Evolutionary conservation across 2,888 invertebrate species (phyloP).

Genomic region (Polyploca ridens): DNA sequence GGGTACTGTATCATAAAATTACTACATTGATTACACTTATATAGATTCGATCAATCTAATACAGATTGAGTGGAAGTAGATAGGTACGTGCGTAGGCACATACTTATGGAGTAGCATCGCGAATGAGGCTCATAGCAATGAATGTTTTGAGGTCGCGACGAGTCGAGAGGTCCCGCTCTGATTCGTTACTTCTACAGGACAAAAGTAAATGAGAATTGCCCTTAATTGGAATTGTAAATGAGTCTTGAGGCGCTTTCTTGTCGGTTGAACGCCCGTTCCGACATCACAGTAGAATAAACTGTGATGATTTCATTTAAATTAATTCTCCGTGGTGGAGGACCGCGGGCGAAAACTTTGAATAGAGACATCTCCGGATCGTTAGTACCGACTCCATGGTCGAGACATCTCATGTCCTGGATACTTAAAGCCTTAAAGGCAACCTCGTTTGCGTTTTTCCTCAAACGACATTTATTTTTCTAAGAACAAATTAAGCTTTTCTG

Average conservation of each 20-base stretch:
- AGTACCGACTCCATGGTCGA: slow-evolving; percentile 52
- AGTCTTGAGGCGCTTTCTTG: slow-evolving; percentile 79
- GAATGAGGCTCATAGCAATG: slow-evolving; percentile 34
- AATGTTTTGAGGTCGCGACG: slow-evolving; percentile 45
- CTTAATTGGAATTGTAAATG: slow-evolving; percentile 83
- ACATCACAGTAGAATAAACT: slow-evolving; percentile 79
- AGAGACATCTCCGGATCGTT: slow-evolving; percentile 59
- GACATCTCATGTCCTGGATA: slow-evolving; percentile 38
- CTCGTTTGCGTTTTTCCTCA: slow-evolving; percentile 40
- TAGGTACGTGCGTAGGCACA: neutral
- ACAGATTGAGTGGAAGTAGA: neutral
- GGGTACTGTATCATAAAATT: too few species aligned
- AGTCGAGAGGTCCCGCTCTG: slow-evolving; percentile 52
- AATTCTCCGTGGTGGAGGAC: slow-evolving; percentile 64
- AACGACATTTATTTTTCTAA: slow-evolving; percentile 39
- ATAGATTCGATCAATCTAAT: neutral
- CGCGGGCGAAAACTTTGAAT: slow-evolving; percentile 58
- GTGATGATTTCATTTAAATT: slow-evolving; percentile 82
- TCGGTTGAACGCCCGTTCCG: slow-evolving; percentile 72
- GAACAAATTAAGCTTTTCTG: slow-evolving; percentile 40
- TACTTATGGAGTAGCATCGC: slow-evolving; percentile 12
- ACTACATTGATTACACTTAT: too few species aligned
- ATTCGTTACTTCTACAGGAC: slow-evolving; percentile 73
- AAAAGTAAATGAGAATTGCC: slow-evolving; percentile 81
- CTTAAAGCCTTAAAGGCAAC: slow-evolving; percentile 44